Evolutionary conservation across 2,113 vertebrate species (phyloP), one percentile per base, ranked within the genome.

Genomic region (Reinhardtius hippoglossoides): DNA sequence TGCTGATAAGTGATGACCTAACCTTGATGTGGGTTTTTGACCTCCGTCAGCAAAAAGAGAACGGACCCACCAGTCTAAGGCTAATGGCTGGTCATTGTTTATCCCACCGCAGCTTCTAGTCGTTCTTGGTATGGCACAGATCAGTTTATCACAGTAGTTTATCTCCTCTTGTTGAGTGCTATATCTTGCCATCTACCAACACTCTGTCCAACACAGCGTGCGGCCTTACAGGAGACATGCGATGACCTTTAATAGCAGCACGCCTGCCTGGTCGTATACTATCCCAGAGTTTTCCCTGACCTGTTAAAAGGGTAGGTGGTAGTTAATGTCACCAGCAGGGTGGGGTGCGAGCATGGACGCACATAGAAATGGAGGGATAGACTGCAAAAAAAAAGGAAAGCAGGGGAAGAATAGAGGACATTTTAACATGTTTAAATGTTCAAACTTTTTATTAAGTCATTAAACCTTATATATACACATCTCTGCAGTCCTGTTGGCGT

Each of bases 241-340:
- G 8, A 31, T 87, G 86, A 92, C 85, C 89, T 89, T 91, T 87
- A 68, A 74, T 24, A 89, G 65, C 78, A 78, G 74, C 83, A 74
- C 46, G 70, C 84, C 75, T 82, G 71, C 82, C 76, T 81, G 75
- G 26, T 80, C 50, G 18, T 64, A 63, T 78, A 72, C 68, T 79
- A 48, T 82, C 58, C 57, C 3, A 31, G 71, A 72, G n/a, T 82
- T 86, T 88, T 70, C 85, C 65, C n/a, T 55, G 74, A 72, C 60
- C 56, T 69, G 67, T 69, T 37, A 50, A 62, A 75, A 14, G 67
- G 24, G 27, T 72, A 67, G 75, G 76, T 60, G 74, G 67, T n/a
- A 15, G 74, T 59, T 88, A 83, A 88, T 82, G 86, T 81, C 81
- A 86, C 31, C 65, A 63, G 67, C 50, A 77, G 76, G 81, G 79